Percentiles rank a stretch among this genome's conserved stretches.
Conservation (phyloP, 2,888 invertebrate species). For the Dilophus febrilis region DNA sequence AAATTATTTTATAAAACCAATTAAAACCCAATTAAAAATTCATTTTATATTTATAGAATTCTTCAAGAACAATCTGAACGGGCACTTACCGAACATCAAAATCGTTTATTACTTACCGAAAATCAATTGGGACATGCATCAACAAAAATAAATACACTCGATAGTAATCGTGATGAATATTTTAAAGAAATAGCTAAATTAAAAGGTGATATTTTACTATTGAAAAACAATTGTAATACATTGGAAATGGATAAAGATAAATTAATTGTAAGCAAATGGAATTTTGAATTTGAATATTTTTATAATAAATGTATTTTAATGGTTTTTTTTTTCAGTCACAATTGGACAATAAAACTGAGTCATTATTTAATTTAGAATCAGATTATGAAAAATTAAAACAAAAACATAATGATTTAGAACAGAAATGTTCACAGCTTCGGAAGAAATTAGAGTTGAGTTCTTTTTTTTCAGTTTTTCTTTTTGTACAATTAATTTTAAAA, state of each 20-base stretch:
- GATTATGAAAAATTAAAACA: slow-evolving; percentile 43
- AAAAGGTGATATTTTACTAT: slow-evolving; percentile 42
- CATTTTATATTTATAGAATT: slow-evolving; percentile 33
- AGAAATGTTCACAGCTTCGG: slow-evolving; percentile 37
- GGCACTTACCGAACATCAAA: slow-evolving; percentile 49
- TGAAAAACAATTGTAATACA: slow-evolving; percentile 43
- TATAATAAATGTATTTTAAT: slow-evolving; percentile 4
- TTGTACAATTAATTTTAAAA: not conserved
- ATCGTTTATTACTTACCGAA: slow-evolving; percentile 44
- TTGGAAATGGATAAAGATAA: slow-evolving; percentile 57
- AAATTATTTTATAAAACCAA: no score
- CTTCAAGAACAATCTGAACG: slow-evolving; percentile 63
- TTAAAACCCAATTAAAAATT: not conserved
- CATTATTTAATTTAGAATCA: slow-evolving; percentile 42
- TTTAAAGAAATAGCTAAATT: slow-evolving; percentile 42
- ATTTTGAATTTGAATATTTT: slow-evolving; percentile 3
- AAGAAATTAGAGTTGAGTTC: slow-evolving; percentile 34
- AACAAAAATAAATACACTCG: slow-evolving; percentile 37
- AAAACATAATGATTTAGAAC: slow-evolving; percentile 36
- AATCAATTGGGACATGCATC: slow-evolving; percentile 43
- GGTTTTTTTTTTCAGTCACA: slow-evolving; percentile 29
- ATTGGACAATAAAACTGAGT: slow-evolving; percentile 56
- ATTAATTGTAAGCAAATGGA: slow-evolving; percentile 31
- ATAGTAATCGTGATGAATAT: slow-evolving; percentile 39
- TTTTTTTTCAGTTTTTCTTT: not conserved